These are phyloP conservation scores for Propithecus perrieri DNA, from an alignment of 2,797 vertebrate species.

Conservation along the genomic window DNA sequence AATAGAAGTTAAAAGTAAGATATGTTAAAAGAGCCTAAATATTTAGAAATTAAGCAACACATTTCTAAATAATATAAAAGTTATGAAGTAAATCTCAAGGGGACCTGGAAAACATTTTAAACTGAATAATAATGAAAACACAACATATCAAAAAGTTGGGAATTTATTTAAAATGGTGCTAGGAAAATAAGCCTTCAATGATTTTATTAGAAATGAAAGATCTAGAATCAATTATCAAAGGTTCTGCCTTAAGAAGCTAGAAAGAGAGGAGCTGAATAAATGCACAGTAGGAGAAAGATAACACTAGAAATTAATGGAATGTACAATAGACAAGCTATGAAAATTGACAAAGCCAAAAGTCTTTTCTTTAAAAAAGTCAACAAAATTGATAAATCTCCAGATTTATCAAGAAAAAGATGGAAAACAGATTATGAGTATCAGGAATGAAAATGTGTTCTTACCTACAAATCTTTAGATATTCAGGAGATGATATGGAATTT, in stretches of 20 bases:
- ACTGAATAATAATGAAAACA: background rate
- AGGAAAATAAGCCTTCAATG: background rate
- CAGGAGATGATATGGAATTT: background rate
- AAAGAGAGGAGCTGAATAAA: background rate
- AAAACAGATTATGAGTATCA: background rate
- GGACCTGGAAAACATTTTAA: background rate
- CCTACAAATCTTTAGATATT: background rate
- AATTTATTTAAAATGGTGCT: background rate
- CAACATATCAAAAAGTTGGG: background rate
- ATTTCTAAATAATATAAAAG: background rate
- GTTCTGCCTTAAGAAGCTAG: background rate
- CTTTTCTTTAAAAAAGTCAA: background rate
- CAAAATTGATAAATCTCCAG: background rate
- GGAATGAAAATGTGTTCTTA: background rate
- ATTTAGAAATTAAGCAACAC: background rate
- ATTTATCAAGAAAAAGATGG: background rate
- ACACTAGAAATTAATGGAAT: background rate
- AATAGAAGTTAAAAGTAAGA: background rate
- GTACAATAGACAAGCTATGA: background rate
- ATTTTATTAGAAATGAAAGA: background rate
- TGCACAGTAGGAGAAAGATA: background rate
- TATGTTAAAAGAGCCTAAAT: background rate
- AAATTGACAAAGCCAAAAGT: background rate
- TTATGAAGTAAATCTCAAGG: background rate
- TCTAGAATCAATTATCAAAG: background rate